These are phyloP conservation scores for Diorhabda carinulata DNA, from an alignment of 1,140 invertebrate genomes.

Conservation along the genomic window DNA sequence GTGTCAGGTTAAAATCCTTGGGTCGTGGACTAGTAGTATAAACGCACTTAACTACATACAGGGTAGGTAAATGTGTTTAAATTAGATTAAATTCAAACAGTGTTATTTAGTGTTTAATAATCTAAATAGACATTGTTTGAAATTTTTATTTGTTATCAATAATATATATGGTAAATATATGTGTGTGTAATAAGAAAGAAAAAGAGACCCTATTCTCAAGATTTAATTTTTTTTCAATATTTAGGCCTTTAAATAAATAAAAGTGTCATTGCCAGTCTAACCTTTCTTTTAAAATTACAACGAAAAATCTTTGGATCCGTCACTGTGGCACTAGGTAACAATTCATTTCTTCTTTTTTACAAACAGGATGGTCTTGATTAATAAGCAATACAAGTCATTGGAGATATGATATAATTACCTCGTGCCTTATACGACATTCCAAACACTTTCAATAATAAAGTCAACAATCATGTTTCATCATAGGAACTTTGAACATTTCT, in stretches of 20 bases:
- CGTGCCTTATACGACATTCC: background rate
- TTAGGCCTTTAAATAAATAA: conserved; percentile 37
- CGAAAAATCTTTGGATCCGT: background rate
- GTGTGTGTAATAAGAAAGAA: conserved; percentile 32
- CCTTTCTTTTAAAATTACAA: conserved; percentile 5
- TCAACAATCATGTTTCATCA: conserved; percentile 33
- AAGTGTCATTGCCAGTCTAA: conserved; percentile 29
- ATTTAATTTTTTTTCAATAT: conserved; percentile 14
- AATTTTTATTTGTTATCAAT: background rate
- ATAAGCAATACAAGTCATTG: background rate
- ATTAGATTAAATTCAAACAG: too few species aligned
- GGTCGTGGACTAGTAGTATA: too few species aligned
- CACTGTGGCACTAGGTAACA: background rate
- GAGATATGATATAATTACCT: background rate
- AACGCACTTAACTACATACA: too few species aligned
- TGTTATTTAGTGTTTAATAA: too few species aligned
- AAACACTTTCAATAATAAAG: conserved; percentile 22
- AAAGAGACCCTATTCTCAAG: conserved; percentile 38
- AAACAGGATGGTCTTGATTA: too few species aligned
- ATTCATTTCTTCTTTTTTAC: background rate
- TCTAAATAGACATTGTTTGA: too few species aligned
- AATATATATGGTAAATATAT: conserved; percentile 33
- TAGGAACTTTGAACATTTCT: conserved; percentile 45
- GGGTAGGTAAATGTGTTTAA: too few species aligned
- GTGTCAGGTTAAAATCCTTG: too few species aligned